A percentile compares a stretch with the other conserved stretches of the same genome.
Evolutionary conservation across 2,113 vertebrate genomes (phyloP).

Genomic region (Cepphus grylle): DNA sequence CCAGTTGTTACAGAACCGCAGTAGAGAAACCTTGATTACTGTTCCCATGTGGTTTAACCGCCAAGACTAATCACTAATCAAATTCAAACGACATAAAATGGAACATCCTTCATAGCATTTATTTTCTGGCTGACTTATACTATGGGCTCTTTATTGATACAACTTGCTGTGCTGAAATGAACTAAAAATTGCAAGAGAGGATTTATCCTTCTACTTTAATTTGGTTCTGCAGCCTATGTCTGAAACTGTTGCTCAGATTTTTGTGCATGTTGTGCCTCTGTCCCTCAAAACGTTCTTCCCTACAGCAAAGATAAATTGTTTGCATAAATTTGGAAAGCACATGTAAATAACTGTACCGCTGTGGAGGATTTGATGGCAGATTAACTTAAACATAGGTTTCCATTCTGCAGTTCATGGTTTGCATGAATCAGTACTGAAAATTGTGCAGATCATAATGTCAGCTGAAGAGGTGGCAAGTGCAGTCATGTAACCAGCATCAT

Average conservation of each 20-base stretch:
- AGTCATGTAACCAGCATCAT: not conserved
- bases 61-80: conserved; percentile 72
- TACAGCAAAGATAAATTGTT: conserved; percentile 22
- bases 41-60: conserved; percentile 62
- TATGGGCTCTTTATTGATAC: conserved; percentile 54
- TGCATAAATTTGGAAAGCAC: not conserved
- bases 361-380: not conserved
- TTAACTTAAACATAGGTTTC: not conserved
- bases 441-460: not conserved
- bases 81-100: conserved; percentile 58
- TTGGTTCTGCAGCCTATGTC: not conserved
- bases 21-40: conserved; percentile 60
- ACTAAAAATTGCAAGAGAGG: conserved; percentile 32
- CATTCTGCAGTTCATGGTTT: not conserved
- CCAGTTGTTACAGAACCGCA: conserved; percentile 15
- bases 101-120: conserved; percentile 59
- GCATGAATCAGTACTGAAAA: not conserved
- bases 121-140: conserved; percentile 53
- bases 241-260: not conserved
- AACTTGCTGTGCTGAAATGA: conserved; percentile 25
- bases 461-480: not conserved
- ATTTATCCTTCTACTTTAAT: conserved; percentile 47
- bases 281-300: conserved; percentile 11
- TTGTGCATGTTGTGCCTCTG: not conserved
- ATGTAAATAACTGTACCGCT: not conserved